Conservation (phyloP, 2,888 invertebrate species). For the Epicampocera succincta region DNA sequence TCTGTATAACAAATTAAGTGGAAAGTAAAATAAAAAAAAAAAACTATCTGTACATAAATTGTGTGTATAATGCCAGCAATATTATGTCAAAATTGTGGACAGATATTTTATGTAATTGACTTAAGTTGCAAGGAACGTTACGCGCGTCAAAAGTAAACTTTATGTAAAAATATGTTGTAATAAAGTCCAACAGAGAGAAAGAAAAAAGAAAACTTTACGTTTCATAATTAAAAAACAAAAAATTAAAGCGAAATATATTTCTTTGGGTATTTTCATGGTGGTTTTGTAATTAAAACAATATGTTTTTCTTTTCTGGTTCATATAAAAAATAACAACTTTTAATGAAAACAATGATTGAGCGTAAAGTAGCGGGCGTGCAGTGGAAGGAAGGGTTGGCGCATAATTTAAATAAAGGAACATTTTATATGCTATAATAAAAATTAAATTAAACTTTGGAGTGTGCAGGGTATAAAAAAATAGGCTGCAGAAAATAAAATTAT, state of each 20-base stretch:
- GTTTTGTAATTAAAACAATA: conserved; percentile 48
- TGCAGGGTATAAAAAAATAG: no score
- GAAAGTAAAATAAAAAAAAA: not conserved
- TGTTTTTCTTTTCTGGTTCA: conserved; percentile 21
- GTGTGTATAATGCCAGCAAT: conserved; percentile 55
- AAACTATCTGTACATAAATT: not conserved
- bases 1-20: conserved; percentile 30
- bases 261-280: conserved; percentile 9
- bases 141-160: not conserved
- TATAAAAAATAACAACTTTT: not conserved
- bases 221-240: conserved; percentile 18
- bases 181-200: no score
- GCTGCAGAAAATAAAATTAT: no score
- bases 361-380: no score
- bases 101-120: conserved; percentile 53
- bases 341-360: no score
- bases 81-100: conserved; percentile 65
- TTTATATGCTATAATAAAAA: no score
- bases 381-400: no score
- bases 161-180: conserved; percentile 12
- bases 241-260: not conserved
- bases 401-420: no score
- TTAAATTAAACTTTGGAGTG: no score
- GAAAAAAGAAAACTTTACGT: not conserved
- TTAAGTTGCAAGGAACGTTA: conserved; percentile 5